phyloP scores from a whole-genome alignment of 2,113 vertebrate species.

The Tretioscincus oriximinensis region DNA sequence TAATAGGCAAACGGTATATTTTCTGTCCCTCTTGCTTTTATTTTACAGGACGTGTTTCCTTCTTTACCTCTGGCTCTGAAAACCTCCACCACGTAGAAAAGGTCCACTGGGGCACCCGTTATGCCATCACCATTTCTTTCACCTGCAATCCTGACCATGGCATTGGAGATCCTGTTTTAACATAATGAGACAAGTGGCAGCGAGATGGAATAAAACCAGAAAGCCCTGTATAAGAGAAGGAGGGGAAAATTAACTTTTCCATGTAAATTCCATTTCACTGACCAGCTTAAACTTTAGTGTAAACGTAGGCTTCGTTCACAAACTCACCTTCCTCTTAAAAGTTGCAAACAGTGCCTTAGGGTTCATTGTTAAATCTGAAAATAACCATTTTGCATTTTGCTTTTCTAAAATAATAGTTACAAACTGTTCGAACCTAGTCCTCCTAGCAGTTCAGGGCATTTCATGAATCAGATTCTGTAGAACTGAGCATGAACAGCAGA shows the following conservation, averaged over 20 bases:
- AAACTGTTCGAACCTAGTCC: neutral
- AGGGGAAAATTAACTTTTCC: neutral
- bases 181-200: slow-evolving; percentile 26
- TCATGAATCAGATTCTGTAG: neutral
- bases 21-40: slow-evolving; percentile 4
- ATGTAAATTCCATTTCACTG: neutral
- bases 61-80: slow-evolving; percentile 96
- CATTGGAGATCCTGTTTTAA: slow-evolving; percentile 82
- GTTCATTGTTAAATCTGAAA: neutral
- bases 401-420: neutral
- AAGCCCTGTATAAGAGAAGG: slow-evolving; percentile 37
- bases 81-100: slow-evolving; percentile 94
- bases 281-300: neutral
- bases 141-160: slow-evolving; percentile 86
- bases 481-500: neutral
- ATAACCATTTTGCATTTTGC: slow-evolving; percentile 3
- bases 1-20: neutral
- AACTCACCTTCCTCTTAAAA: neutral
- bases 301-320: rapidly evolving
- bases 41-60: slow-evolving; percentile 86
- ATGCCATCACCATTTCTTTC: slow-evolving; percentile 95
- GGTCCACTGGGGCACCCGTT: slow-evolving; percentile 92
- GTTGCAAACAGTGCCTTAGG: slow-evolving; percentile 23
- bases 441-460: rapidly evolving
- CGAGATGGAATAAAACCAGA: slow-evolving; percentile 16